Percentiles rank a stretch among this genome's conserved stretches.
These are phyloP conservation scores for Marmota flaviventris DNA, from an alignment of 2,113 vertebrate genomes.

Conservation along the genomic window DNA sequence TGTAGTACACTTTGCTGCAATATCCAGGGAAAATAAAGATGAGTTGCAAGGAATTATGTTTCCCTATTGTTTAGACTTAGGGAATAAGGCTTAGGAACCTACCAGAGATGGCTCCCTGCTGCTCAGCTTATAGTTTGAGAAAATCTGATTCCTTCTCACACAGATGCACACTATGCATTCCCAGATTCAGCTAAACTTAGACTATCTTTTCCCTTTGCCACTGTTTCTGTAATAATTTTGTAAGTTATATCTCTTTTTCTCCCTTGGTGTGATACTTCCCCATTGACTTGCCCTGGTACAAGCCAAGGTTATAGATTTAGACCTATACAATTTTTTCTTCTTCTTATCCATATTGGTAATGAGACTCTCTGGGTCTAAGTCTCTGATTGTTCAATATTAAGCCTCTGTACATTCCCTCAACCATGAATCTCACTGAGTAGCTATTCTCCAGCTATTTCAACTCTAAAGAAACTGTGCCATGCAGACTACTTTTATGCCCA, in stretches of 20 bases:
- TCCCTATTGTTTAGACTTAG: too few species aligned
- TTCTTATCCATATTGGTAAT: not conserved
- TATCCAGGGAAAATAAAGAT: too few species aligned
- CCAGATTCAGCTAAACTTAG: too few species aligned
- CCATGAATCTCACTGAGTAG: not conserved
- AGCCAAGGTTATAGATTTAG: not conserved
- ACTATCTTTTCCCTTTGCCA: not conserved
- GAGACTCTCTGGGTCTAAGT: not conserved
- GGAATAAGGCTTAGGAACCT: too few species aligned
- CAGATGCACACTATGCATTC: too few species aligned
- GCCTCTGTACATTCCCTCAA: not conserved
- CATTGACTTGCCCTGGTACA: not conserved
- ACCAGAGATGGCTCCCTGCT: too few species aligned
- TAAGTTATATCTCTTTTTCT: not conserved
- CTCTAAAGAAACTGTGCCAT: not conserved
- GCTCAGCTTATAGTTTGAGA: too few species aligned
- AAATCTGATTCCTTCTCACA: too few species aligned
- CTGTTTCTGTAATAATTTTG: not conserved
- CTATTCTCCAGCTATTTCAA: not conserved
- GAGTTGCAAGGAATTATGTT: too few species aligned
- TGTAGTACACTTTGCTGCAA: too few species aligned
- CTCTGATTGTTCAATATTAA: not conserved
- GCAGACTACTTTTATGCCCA: not conserved
- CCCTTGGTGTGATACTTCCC: not conserved
- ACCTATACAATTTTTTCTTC: not conserved